Evolutionary conservation across 2,113 vertebrate genomes (phyloP).

Genomic region (Anhinga anhinga): DNA sequence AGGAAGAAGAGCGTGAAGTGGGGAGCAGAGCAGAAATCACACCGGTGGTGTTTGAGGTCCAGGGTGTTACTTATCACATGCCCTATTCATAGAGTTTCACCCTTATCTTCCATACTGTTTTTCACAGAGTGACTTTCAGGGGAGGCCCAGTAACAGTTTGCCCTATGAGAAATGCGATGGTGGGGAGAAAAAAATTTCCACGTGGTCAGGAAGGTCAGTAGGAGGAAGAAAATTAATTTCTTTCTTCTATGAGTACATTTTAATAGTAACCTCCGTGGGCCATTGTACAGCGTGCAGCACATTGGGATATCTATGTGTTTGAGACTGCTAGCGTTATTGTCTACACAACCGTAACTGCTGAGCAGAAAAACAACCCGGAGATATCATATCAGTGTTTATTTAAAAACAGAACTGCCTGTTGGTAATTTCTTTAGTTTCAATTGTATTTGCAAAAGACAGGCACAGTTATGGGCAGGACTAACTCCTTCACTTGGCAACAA

Average conservation of each 20-base stretch:
- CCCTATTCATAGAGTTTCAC: not conserved
- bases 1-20: not conserved
- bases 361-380: not conserved
- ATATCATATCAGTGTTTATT: not conserved
- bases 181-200: not conserved
- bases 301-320: not conserved
- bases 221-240: not conserved
- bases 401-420: not conserved
- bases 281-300: not conserved
- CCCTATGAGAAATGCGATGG: not conserved
- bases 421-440: not conserved
- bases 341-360: not conserved
- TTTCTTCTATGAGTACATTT: not conserved
- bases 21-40: not conserved
- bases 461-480: not conserved
- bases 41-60: not conserved
- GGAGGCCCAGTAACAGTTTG: not conserved
- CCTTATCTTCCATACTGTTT: not conserved
- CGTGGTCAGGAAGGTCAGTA: not conserved
- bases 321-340: not conserved
- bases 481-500: not conserved
- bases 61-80: not conserved
- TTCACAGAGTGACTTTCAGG: not conserved
- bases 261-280: not conserved
- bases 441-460: not conserved